These are phyloP conservation scores for Pangasius sanitwongsei DNA, from an alignment of 2,797 vertebrate species.

Conservation along the genomic window DNA sequence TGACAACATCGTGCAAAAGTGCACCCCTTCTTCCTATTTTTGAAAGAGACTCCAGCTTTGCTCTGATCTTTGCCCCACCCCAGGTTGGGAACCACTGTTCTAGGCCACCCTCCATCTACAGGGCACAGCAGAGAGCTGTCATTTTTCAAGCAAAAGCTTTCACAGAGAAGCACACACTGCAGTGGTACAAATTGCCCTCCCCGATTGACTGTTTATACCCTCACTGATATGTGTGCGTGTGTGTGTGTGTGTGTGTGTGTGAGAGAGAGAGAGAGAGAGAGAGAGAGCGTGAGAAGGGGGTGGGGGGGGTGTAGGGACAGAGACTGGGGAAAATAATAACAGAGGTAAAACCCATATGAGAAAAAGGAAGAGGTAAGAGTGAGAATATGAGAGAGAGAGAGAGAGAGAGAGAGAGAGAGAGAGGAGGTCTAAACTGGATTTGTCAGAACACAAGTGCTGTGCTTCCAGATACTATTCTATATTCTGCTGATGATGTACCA, in stretches of 20 bases:
- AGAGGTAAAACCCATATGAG: slow-evolving; percentile 1
- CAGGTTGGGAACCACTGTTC: not conserved
- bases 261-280: not conserved
- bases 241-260: not conserved
- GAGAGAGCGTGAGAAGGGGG: not conserved
- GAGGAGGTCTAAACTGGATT: not conserved
- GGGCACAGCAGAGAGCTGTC: slow-evolving; percentile 31
- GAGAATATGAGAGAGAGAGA: not conserved
- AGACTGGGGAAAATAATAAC: slow-evolving; percentile 40
- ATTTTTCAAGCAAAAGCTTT: slow-evolving; percentile 49
- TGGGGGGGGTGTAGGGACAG: not conserved
- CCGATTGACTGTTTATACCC: slow-evolving; percentile 7
- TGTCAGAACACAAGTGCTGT: not conserved
- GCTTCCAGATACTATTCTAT: not conserved
- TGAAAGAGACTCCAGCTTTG: not conserved
- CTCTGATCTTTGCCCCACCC: not conserved
- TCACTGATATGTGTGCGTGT: slow-evolving; percentile 46
- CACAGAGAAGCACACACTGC: slow-evolving; percentile 51
- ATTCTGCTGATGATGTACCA: not conserved
- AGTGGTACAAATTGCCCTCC: not conserved
- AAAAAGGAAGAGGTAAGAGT: not conserved
- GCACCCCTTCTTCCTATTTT: not conserved
- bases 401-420: not conserved
- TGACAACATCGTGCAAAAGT: not conserved
- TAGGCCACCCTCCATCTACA: slow-evolving; percentile 34